A percentile compares a stretch with the other conserved stretches of the same genome.
Conservation (phyloP, 2,888 invertebrate genomes). For the Microctonus hyperodae region DNA sequence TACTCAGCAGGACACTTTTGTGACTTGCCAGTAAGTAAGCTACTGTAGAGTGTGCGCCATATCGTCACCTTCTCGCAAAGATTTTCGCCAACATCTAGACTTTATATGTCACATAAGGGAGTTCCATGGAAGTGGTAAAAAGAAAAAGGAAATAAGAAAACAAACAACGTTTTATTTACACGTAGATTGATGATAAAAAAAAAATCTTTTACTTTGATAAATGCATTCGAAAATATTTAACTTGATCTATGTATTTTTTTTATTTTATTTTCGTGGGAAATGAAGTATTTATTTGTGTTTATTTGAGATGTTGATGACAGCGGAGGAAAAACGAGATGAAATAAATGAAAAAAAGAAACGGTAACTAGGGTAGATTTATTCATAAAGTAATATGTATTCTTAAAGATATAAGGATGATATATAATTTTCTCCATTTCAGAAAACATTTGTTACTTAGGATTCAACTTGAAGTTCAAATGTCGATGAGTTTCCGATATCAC, state of each 20-base stretch:
- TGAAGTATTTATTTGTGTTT: neutral
- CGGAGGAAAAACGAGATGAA: neutral
- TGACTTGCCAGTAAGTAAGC: neutral
- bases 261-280: neutral
- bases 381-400: neutral
- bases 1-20: constrained; percentile 10
- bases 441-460: neutral
- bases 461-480: neutral
- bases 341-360: neutral
- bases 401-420: no score
- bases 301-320: neutral
- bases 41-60: neutral
- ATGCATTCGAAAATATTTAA: neutral
- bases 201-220: neutral
- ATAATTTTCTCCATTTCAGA: neutral
- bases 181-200: neutral
- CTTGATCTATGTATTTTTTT: neutral
- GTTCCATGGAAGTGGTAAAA: neutral
- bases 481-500: neutral
- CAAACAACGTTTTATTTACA: neutral
- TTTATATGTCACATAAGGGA: neutral
- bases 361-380: neutral
- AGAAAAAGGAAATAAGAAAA: neutral
- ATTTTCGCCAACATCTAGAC: neutral
- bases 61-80: neutral